A percentile compares a stretch with the other conserved stretches of the same genome.
Evolutionary conservation across 2,113 vertebrate genomes (phyloP).

Genomic region (Calyptommatus sinebrachiatus): DNA sequence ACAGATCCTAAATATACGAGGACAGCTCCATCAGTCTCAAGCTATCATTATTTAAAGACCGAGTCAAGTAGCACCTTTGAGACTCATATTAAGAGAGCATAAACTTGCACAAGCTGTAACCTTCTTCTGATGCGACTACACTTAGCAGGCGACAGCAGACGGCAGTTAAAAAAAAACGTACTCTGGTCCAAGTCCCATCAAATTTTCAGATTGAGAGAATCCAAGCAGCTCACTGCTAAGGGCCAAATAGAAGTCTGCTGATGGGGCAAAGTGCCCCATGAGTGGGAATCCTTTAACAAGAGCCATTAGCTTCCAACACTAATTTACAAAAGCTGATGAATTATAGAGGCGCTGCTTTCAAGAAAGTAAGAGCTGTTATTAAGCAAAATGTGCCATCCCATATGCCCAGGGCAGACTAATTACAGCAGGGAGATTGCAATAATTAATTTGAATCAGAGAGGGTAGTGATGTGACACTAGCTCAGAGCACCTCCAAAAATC

Average conservation of each 20-base stretch:
- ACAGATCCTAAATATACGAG: neutral
- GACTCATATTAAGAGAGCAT: neutral
- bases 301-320: neutral
- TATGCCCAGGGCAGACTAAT: slow-evolving; percentile 7
- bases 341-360: neutral
- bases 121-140: neutral
- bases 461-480: neutral
- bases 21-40: neutral
- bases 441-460: neutral
- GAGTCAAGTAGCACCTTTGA: neutral
- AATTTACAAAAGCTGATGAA: neutral
- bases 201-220: no score
- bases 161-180: neutral
- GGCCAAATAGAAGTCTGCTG: neutral
- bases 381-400: neutral
- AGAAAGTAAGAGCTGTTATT: neutral
- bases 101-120: slow-evolving; percentile 4
- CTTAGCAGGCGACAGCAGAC: neutral
- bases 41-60: slow-evolving; percentile 12
- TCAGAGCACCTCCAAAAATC: slow-evolving; percentile 19
- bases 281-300: neutral
- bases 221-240: no score
- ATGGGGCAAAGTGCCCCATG: no score
- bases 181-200: neutral
- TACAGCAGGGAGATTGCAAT: neutral